Percentiles rank a stretch among this genome's conserved stretches.
phyloP scores from a whole-genome alignment of 2,113 vertebrate genomes.

The Cheilinus undulatus region DNA sequence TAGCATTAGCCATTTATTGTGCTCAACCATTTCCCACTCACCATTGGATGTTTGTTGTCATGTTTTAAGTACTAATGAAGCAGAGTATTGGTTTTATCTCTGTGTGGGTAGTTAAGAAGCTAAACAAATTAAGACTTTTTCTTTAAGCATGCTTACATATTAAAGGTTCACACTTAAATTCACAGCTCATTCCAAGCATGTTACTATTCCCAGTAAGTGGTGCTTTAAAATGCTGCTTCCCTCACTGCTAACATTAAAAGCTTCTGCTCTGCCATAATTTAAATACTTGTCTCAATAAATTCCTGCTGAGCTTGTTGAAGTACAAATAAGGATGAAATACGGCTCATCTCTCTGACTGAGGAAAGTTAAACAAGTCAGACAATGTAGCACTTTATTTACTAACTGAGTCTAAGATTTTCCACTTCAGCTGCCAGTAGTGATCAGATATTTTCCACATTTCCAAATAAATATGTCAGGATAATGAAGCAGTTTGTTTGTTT shows the following conservation, averaged over 20 bases:
- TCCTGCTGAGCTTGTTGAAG: too few species aligned
- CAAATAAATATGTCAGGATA: too few species aligned
- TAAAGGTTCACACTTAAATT: neutral
- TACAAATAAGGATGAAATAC: too few species aligned
- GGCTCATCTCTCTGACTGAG: too few species aligned
- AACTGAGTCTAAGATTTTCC: neutral
- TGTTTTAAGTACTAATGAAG: neutral
- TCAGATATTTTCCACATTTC: neutral
- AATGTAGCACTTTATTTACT: too few species aligned
- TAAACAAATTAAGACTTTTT: neutral
- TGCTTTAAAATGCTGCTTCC: neutral
- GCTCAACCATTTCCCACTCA: neutral
- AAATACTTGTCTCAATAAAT: too few species aligned
- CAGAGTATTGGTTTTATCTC: neutral
- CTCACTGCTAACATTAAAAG: too few species aligned
- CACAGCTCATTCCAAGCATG: neutral
- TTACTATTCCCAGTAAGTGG: neutral
- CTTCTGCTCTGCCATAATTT: too few species aligned
- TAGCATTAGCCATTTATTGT: neutral
- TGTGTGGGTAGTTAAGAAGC: neutral
- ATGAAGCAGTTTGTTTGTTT: too few species aligned
- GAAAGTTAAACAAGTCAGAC: too few species aligned
- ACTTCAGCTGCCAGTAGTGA: neutral
- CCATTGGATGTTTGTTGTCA: neutral
- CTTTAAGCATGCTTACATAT: neutral